Conservation (phyloP, 2,113 vertebrate genomes). For the Raja brachyura region DNA sequence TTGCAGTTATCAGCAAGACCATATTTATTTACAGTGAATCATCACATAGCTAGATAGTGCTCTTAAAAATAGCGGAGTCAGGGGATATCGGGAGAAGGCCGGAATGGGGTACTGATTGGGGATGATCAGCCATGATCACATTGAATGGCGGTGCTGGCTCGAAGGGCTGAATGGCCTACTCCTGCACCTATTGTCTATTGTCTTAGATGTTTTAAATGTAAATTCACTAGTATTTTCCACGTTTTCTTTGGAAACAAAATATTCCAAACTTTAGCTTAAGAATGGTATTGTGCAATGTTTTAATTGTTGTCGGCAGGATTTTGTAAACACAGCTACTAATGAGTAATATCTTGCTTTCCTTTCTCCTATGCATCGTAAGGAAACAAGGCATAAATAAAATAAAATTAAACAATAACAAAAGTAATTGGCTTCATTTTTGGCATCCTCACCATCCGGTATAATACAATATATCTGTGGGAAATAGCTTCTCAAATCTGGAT, state of each 20-base stretch:
- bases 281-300: not conserved
- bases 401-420: not conserved
- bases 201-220: not conserved
- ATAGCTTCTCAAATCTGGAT: not conserved
- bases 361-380: not conserved
- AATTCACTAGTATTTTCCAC: not conserved
- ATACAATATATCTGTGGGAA: not conserved
- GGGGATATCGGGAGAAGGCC: too few relatives aligned
- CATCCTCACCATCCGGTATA: not conserved
- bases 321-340: not conserved
- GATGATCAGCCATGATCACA: too few relatives aligned
- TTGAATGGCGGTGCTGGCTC: too few relatives aligned
- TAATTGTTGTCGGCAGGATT: not conserved
- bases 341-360: not conserved
- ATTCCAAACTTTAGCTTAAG: not conserved
- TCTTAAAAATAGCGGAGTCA: too few relatives aligned
- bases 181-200: too few relatives aligned
- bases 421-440: not conserved
- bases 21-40: not conserved
- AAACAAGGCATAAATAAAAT: not conserved
- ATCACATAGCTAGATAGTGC: not conserved
- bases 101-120: too few relatives aligned
- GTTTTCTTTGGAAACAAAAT: not conserved
- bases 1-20: not conserved
- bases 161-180: too few relatives aligned